Base-by-base conservation (phyloP, 2,888 invertebrate species). In the Cheilosia variabilis region DNA sequence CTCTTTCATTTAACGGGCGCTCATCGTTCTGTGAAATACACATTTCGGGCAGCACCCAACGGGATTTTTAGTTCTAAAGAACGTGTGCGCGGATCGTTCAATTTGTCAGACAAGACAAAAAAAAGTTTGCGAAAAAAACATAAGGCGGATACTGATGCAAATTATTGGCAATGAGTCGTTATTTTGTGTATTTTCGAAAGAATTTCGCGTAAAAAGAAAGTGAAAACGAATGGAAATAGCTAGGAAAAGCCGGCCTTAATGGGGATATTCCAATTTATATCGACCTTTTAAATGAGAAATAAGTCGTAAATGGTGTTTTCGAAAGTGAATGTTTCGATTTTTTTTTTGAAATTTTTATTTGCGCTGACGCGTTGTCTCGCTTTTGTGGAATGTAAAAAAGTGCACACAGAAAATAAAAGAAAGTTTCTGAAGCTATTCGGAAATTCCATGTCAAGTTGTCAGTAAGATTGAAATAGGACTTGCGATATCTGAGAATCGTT, bases 271-370 rank as follows among this genome's bases (percentile, higher is more conserved):
- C 27, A 69, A 58, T 41, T 72, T 24, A 66, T 60, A 34, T 34
- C 9, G 24, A 22, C 65, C 55, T 75, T 79, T 58, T 0, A 43
- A 31, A 43, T 53, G 52, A 43, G 19, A 15, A 73, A 73, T 65
- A 60, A 52, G 75, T 84, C 65, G n/a, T n/a, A 84, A 84, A 84
- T 75, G 65, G 45, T 52, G 47, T 79, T 84, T 79, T 79, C 58
- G 37, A 75, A 69, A 69, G 37, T 47, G 17, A 19, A 52, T 37
- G 24, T 41, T n/a, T 34, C 4, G 4, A 2, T 4, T 19, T 19
- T 55, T 43, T 53, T 27, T 15, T 55, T 15, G 0, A n/a, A 19
- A 31, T 45, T 55, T 19, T 2, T 22, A 22, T 45, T 57, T 68
- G 24, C 10, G 41, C 24, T 55, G 43, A 7, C 27, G 31, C 2